Evolutionary conservation across 2,113 vertebrate genomes (phyloP), one percentile per base, ranked within the genome.

Genomic region (Anseranas semipalmata): DNA sequence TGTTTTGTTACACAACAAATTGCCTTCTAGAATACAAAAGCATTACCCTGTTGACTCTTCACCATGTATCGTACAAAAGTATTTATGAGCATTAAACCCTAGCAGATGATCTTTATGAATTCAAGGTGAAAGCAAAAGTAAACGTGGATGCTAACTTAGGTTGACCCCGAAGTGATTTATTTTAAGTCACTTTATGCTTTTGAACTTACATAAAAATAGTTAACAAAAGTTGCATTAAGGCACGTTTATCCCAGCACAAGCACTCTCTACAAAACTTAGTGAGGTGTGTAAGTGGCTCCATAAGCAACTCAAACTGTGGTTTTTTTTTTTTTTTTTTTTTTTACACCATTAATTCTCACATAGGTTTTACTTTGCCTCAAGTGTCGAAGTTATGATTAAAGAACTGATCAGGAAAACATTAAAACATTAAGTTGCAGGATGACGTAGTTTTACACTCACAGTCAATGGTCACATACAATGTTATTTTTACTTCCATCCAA

Each of bases 51-150:
- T 1, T 45, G 21, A 6, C 20, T 43, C 50, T 15, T 46, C 35
- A 21, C 25, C 13, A 17, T 0, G 1, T 16, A 22, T 3, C 33
- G 17, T 8, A 21, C 14, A 3, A 48, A 12, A 60, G 43, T 12
- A 4, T 22, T 15, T 1, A 11, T 1, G 4, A 79, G 62, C 41
- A 6, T 32, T 9, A 21, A 1, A 15, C 37, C 25, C 71, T 3
- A 22, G 30, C 0, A 39, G 6, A 25, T 0, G 0, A 6, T 4
- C 33, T 33, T 55, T 19, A 41, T 25, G 30, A 92, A 60, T 0
- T 2, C 16, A 46, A 43, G 53, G 30, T 3, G 7, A 3, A 68
- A 66, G 32, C 0, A 0, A 80, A 95, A 76, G 56, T 25, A 59
- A 65, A 82, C 55, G 84, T 7, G 1, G 60, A 67, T 72, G 46